A percentile compares a stretch with the other conserved stretches of the same genome.
These are phyloP conservation scores for Aptenodytes patagonicus DNA, from an alignment of 2,113 vertebrate species.

Conservation along the genomic window DNA sequence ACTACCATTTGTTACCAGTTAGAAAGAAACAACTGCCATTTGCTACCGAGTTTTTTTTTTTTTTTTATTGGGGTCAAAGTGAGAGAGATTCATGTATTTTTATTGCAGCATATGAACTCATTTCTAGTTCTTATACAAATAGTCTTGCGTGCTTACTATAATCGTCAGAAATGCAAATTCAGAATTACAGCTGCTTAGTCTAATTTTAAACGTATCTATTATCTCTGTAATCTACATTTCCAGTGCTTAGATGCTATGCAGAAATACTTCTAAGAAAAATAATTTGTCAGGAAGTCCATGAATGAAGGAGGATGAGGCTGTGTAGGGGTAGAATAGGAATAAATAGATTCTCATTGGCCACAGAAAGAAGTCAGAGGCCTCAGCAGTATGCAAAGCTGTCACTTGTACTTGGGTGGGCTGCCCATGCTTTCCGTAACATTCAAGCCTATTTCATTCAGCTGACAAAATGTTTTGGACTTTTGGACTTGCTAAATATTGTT, in stretches of 20 bases:
- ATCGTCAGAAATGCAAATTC: conserved; percentile 58
- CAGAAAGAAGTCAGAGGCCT: not conserved
- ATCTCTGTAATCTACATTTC: conserved; percentile 23
- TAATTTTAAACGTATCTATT: conserved; percentile 52
- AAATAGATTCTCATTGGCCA: not conserved
- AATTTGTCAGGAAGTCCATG: conserved; percentile 1
- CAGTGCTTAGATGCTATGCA: not conserved
- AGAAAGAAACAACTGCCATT: not conserved
- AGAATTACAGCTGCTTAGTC: conserved; percentile 53
- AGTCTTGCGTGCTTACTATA: conserved; percentile 42
- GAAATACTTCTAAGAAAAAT: conserved; percentile 53
- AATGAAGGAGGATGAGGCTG: not conserved
- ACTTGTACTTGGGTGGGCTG: not conserved
- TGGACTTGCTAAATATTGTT: not conserved
- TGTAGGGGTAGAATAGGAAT: not conserved
- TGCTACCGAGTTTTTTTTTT: not conserved
- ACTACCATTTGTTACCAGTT: not conserved
- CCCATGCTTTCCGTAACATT: not conserved
- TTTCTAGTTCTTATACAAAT: not conserved
- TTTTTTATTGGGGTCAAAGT: not conserved
- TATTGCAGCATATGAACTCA: not conserved
- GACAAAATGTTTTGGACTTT: not conserved
- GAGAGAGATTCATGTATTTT: not conserved
- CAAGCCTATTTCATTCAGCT: not conserved
- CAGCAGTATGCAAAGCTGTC: not conserved